Percentiles rank a stretch among this genome's conserved stretches.
Evolutionary conservation across 1,140 invertebrate species (phyloP).

Genomic region (Ladona fulva): DNA sequence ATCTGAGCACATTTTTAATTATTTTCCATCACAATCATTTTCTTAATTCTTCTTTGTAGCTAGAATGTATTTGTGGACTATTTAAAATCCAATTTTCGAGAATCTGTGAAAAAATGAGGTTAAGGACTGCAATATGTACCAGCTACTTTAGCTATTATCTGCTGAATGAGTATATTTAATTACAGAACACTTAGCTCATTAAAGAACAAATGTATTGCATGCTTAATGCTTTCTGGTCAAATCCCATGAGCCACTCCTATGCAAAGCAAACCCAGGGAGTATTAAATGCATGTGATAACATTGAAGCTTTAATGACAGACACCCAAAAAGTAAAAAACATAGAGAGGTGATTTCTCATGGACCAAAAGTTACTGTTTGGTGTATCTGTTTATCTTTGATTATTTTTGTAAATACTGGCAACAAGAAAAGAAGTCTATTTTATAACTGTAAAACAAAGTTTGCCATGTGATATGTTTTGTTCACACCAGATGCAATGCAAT

Average conservation of each 20-base stretch:
- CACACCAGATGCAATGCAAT: neutral
- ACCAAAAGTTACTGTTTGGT: slow-evolving; percentile 10
- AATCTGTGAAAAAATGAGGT: too few relatives aligned
- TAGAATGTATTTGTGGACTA: too few relatives aligned
- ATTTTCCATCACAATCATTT: too few relatives aligned
- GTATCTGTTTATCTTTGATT: neutral
- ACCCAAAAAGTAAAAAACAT: neutral
- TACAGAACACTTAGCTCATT: neutral
- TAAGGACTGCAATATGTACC: too few relatives aligned
- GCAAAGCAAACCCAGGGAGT: slow-evolving; percentile 2
- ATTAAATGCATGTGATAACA: neutral
- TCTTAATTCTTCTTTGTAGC: too few relatives aligned
- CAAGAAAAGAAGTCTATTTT: neutral
- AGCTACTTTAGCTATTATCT: too few relatives aligned
- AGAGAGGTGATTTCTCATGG: neutral
- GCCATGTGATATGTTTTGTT: neutral
- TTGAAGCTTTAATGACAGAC: neutral
- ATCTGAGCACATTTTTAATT: too few relatives aligned
- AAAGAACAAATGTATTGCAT: neutral
- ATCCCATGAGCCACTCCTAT: neutral
- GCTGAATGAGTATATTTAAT: too few relatives aligned
- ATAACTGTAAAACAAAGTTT: neutral
- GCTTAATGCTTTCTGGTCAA: neutral
- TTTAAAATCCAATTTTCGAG: too few relatives aligned
- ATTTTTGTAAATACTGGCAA: slow-evolving; percentile 10